These are phyloP conservation scores for Apaloderma vittatum DNA, from an alignment of 2,113 vertebrate species.

Conservation along the genomic window DNA sequence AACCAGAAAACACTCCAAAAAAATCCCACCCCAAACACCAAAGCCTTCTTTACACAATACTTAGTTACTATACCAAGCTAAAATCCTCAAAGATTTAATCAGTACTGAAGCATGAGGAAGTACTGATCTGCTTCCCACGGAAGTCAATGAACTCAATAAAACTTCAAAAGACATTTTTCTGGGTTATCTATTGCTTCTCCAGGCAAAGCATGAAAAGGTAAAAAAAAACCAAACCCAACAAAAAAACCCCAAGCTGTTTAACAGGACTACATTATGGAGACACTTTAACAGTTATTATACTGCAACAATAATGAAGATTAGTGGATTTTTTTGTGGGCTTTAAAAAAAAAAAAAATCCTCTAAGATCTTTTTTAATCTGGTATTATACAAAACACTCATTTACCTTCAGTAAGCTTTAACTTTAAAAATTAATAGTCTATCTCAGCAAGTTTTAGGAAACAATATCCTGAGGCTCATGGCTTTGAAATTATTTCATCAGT, in stretches of 20 bases:
- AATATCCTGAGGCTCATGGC: neutral
- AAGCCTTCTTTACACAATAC: neutral
- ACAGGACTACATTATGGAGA: neutral
- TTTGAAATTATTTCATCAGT: neutral
- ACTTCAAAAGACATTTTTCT: slow-evolving; percentile 61
- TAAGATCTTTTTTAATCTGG: neutral
- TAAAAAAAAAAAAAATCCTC: neutral
- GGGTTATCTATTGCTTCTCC: slow-evolving; percentile 36
- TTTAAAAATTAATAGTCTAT: neutral
- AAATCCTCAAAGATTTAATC: slow-evolving; percentile 48
- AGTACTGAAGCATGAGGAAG: neutral
- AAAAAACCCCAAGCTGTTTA: slow-evolving; percentile 33
- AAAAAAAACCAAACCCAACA: slow-evolving; percentile 1
- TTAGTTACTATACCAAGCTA: neutral
- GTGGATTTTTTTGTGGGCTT: neutral
- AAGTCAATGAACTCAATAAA: slow-evolving; percentile 54
- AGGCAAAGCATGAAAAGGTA: slow-evolving; percentile 46
- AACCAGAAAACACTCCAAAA: neutral
- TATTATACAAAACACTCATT: neutral
- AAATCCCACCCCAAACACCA: neutral
- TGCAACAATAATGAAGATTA: neutral
- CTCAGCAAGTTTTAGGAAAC: neutral
- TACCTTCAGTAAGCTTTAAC: neutral
- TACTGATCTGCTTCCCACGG: slow-evolving; percentile 1
- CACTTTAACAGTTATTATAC: neutral